These are phyloP conservation scores for Hydraecia micacea DNA, from an alignment of 2,888 invertebrate genomes.

Conservation along the genomic window DNA sequence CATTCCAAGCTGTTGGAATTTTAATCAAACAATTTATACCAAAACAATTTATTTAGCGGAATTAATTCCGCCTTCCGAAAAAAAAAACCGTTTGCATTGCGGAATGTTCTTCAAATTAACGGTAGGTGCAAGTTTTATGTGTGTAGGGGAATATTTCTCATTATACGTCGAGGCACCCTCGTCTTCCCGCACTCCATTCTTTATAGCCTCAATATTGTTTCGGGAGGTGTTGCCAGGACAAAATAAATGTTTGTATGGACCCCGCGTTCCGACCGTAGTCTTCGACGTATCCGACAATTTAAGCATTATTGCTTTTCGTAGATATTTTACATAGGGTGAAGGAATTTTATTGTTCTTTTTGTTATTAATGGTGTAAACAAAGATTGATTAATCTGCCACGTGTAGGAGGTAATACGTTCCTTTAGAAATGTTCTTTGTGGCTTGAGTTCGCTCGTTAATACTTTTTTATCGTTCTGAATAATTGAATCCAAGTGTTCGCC, in stretches of 20 bases:
- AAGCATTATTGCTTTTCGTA: conserved; percentile 81
- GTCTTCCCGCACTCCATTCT: conserved; percentile 76
- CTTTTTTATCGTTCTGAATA: conserved; percentile 56
- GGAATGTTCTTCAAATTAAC: conserved; percentile 71
- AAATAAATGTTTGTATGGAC: conserved; percentile 83
- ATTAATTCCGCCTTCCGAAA: conserved; percentile 21
- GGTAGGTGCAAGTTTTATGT: conserved; percentile 75
- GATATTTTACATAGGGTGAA: conserved; percentile 76
- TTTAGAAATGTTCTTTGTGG: conserved; percentile 31
- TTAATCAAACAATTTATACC: conserved; percentile 47
- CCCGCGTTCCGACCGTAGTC: conserved; percentile 70
- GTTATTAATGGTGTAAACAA: conserved; percentile 75
- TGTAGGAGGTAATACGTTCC: conserved; percentile 25
- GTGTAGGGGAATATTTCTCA: conserved; percentile 80
- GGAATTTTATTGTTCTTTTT: conserved; percentile 73
- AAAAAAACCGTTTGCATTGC: conserved; percentile 30
- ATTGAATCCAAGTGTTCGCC: conserved; percentile 53
- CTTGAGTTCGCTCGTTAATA: conserved; percentile 40
- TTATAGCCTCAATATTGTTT: conserved; percentile 85
- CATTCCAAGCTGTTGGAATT: conserved; percentile 32
- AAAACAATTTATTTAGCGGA: conserved; percentile 47
- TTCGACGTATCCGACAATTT: conserved; percentile 71
- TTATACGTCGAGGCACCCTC: conserved; percentile 78
- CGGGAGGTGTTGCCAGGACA: conserved; percentile 76
- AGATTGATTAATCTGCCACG: conserved; percentile 57